Percentiles rank a stretch among this genome's conserved stretches.
Evolutionary conservation across 2,888 invertebrate species (phyloP).

Genomic region (Sesia bembeciformis): DNA sequence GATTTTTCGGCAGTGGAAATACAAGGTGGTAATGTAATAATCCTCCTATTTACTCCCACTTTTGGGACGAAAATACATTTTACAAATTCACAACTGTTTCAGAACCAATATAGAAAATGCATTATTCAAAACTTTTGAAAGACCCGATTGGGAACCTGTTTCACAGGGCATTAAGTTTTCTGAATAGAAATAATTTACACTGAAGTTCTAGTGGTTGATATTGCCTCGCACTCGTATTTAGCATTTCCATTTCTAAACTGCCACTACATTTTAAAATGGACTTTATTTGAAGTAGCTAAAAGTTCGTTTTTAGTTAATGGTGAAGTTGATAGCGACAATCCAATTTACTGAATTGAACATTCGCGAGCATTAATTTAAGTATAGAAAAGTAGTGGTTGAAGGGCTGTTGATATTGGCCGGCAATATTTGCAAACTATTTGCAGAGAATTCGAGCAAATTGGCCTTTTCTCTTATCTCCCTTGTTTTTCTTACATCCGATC

Average conservation of each 20-base stretch:
- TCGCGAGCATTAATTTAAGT: neutral
- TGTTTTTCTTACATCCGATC: too few species aligned
- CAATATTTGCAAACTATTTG: neutral
- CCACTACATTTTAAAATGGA: neutral
- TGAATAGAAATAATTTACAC: constrained; percentile 10
- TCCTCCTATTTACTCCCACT: too few species aligned
- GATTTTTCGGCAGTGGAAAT: too few species aligned
- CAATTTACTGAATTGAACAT: neutral
- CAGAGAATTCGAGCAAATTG: too few species aligned
- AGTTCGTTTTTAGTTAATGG: neutral
- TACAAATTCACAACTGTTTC: too few species aligned
- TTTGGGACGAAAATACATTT: too few species aligned
- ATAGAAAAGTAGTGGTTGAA: neutral
- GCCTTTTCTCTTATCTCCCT: too few species aligned
- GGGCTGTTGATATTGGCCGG: neutral
- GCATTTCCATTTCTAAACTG: neutral
- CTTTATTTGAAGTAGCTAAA: neutral
- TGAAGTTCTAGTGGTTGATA: constrained; percentile 1
- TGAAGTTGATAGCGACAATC: neutral
- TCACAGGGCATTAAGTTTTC: constrained; percentile 4
- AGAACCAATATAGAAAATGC: too few species aligned
- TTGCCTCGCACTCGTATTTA: neutral
- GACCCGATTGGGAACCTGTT: neutral
- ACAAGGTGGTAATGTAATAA: too few species aligned
- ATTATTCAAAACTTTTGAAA: neutral